Evolutionary conservation across 1,140 invertebrate genomes (phyloP).

Genomic region (Vollenhovia emeryi): DNA sequence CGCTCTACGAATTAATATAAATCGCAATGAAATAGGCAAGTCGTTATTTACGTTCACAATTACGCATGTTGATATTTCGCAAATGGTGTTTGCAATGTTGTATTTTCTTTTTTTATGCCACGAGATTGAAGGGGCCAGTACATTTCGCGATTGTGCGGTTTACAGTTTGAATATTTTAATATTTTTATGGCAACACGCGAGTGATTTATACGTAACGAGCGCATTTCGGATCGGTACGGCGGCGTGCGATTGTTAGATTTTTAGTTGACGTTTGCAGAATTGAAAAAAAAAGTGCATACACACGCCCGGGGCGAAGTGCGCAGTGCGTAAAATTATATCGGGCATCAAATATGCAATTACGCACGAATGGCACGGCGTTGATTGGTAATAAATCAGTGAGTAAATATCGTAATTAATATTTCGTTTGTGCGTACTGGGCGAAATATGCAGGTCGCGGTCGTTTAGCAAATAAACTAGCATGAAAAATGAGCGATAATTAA

Average conservation of each 20-base stretch:
- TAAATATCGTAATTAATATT: slow-evolving; percentile 66
- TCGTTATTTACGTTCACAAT: not conserved
- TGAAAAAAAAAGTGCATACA: not conserved
- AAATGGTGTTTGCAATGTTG: not conserved
- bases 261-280: slow-evolving; percentile 16
- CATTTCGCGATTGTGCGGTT: not conserved
- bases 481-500: slow-evolving; percentile 49
- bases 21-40: slow-evolving; percentile 3
- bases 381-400: slow-evolving; percentile 61
- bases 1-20: not conserved
- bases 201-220: not conserved
- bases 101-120: not conserved
- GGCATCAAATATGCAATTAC: slow-evolving; percentile 54
- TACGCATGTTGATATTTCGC: not conserved
- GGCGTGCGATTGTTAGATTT: not conserved
- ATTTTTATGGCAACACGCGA: not conserved
- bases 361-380: slow-evolving; percentile 13
- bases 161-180: slow-evolving; percentile 36
- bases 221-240: not conserved
- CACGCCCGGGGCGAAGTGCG: not conserved
- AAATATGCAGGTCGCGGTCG: slow-evolving; percentile 54
- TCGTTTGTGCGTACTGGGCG: slow-evolving; percentile 17
- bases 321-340: slow-evolving; percentile 45
- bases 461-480: slow-evolving; percentile 58
- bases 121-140: not conserved